Evolutionary conservation across 2,113 vertebrate genomes (phyloP).

Genomic region (Gobiocypris rarus): DNA sequence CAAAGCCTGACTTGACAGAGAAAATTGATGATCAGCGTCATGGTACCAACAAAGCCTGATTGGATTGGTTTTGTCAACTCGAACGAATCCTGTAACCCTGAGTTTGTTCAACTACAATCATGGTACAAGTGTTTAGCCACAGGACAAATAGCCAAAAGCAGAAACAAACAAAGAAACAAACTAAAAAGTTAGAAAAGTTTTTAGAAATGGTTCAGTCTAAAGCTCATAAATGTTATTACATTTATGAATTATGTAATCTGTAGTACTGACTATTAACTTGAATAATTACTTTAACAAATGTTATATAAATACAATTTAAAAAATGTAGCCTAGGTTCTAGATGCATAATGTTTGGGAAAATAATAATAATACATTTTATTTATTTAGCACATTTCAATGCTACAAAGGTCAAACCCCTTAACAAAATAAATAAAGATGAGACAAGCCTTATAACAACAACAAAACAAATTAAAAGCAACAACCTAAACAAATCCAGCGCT

Average conservation of each 20-base stretch:
- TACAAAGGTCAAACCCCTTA: neutral
- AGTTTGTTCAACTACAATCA: too few species aligned
- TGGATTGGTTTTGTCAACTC: too few species aligned
- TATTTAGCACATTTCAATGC: neutral
- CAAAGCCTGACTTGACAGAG: too few species aligned
- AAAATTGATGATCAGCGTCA: too few species aligned
- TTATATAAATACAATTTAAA: too few species aligned
- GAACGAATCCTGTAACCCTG: too few species aligned
- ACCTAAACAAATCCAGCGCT: neutral
- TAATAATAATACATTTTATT: neutral
- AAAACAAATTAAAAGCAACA: neutral
- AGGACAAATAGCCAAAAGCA: neutral
- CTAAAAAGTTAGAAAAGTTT: neutral
- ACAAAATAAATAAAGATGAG: neutral
- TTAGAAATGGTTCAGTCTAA: neutral
- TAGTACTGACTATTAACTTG: too few species aligned
- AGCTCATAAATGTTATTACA: neutral
- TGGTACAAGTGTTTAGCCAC: neutral
- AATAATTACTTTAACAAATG: too few species aligned
- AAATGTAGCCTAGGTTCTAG: too few species aligned
- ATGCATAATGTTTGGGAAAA: neutral
- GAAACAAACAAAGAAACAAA: neutral
- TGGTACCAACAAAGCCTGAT: too few species aligned
- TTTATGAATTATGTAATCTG: neutral
- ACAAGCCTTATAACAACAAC: neutral